A percentile compares a stretch with the other conserved stretches of the same genome.
phyloP scores from a whole-genome alignment of 2,888 invertebrate species.

The Drosophila robusta region DNA sequence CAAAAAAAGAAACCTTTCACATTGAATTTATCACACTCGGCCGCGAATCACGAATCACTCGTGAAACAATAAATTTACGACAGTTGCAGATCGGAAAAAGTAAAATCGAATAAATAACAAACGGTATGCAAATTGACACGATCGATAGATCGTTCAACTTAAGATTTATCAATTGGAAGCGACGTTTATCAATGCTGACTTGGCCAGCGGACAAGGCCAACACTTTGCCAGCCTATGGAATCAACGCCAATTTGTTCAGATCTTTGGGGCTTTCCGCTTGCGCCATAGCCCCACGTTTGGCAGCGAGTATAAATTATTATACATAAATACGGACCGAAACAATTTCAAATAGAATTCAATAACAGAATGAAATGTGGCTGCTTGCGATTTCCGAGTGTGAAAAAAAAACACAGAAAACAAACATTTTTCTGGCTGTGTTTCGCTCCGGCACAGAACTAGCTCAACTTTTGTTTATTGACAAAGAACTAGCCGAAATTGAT shows the following conservation, averaged over 20 bases:
- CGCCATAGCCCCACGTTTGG: slow-evolving; percentile 10
- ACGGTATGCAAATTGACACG: slow-evolving; percentile 39
- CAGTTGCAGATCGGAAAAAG: slow-evolving; percentile 3
- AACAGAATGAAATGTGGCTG: slow-evolving; percentile 1
- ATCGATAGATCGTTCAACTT: slow-evolving; percentile 35
- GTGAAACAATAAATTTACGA: slow-evolving; percentile 37
- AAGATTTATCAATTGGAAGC: slow-evolving; percentile 34
- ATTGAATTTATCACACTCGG: slow-evolving; percentile 29
- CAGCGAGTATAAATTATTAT: slow-evolving; percentile 34
- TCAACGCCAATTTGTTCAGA: slow-evolving; percentile 35
- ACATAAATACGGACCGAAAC: slow-evolving; percentile 24
- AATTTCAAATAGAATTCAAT: slow-evolving; percentile 12
- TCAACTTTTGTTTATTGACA: slow-evolving; percentile 31
- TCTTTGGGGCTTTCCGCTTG: slow-evolving; percentile 11
- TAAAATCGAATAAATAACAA: slow-evolving; percentile 37
- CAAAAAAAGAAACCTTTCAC: slow-evolving; percentile 24
- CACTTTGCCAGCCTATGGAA: slow-evolving; percentile 10
- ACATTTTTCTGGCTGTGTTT: slow-evolving; percentile 12
- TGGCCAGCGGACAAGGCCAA: slow-evolving; percentile 17
- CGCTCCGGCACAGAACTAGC: not conserved
- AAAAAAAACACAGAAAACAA: slow-evolving; percentile 13
- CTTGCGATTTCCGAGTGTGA: slow-evolving; percentile 27
- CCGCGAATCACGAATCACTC: slow-evolving; percentile 17
- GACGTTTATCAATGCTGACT: slow-evolving; percentile 15
- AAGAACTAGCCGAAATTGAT: slow-evolving; percentile 11